A percentile compares a stretch with the other conserved stretches of the same genome.
Conservation (phyloP, 1,140 invertebrate genomes). For the Diorhabda carinulata region DNA sequence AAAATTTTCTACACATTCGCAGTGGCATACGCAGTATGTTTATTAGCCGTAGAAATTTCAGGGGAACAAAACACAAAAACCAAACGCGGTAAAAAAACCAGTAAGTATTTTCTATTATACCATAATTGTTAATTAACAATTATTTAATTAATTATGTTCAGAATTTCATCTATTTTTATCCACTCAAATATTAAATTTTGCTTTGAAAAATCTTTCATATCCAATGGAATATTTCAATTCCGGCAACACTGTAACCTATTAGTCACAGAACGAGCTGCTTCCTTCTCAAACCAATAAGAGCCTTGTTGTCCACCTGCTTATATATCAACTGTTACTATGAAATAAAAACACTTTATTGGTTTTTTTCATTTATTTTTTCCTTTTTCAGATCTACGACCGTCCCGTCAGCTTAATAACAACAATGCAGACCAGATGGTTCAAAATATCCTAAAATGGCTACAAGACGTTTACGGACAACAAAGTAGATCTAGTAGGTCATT, state of each 20-base stretch:
- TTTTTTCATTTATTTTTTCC: neutral
- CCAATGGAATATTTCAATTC: no score
- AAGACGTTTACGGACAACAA: conserved; percentile 63
- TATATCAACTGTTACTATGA: no score
- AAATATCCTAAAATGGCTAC: conserved; percentile 69
- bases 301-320: no score
- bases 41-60: conserved; percentile 5
- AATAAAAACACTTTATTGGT: no score
- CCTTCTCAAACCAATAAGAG: no score
- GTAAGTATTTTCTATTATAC: conserved; percentile 3
- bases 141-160: no score
- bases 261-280: no score
- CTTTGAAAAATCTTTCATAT: no score
- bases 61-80: conserved; percentile 9
- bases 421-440: conserved; percentile 65
- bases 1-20: conserved; percentile 1
- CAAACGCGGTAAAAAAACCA: neutral
- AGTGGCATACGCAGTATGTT: conserved; percentile 2
- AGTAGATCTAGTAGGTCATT: conserved; percentile 58
- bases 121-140: neutral
- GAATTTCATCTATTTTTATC: no score
- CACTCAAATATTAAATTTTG: no score
- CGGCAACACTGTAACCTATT: no score
- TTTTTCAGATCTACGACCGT: neutral
- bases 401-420: conserved; percentile 25